Evolutionary conservation across 2,797 vertebrate genomes (phyloP).

Genomic region (Helicolenus hilgendorfi): DNA sequence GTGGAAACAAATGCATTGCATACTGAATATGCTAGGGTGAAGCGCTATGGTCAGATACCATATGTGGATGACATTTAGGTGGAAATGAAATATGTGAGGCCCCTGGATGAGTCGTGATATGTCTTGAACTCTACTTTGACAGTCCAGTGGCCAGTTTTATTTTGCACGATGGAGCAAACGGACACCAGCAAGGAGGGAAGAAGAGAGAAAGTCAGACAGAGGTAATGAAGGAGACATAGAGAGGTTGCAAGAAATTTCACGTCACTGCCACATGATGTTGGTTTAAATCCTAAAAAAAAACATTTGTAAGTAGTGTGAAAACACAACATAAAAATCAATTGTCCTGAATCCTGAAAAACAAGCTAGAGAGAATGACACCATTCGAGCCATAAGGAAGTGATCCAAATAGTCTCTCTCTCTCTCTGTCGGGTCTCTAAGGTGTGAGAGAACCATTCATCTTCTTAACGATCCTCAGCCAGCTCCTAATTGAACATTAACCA

Average conservation of each 20-base stretch:
- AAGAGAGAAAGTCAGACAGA: neutral
- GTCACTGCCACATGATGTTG: neutral
- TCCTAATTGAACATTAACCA: constrained; percentile 86
- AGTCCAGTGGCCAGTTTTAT: constrained; percentile 4
- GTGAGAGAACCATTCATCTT: constrained; percentile 79
- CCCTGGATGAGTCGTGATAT: neutral
- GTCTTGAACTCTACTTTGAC: neutral
- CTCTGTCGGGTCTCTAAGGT: constrained; percentile 55
- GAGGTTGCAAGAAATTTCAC: neutral
- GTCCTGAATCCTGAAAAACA: neutral
- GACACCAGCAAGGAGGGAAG: neutral
- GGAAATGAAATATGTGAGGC: neutral
- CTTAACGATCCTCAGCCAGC: constrained; percentile 79
- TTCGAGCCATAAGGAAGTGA: neutral
- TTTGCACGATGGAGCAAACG: neutral
- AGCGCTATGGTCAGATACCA: neutral
- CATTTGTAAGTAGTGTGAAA: neutral
- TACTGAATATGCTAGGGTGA: neutral
- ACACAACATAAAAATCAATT: constrained; percentile 3
- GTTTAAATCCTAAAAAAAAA: neutral
- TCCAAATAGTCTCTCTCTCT: constrained; percentile 13
- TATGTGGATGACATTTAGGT: constrained; percentile 35
- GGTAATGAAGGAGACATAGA: neutral
- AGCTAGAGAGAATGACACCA: neutral
- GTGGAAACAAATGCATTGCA: neutral